phyloP scores from a whole-genome alignment of 2,113 vertebrate species.

The Leptobrachium ailaonicum region DNA sequence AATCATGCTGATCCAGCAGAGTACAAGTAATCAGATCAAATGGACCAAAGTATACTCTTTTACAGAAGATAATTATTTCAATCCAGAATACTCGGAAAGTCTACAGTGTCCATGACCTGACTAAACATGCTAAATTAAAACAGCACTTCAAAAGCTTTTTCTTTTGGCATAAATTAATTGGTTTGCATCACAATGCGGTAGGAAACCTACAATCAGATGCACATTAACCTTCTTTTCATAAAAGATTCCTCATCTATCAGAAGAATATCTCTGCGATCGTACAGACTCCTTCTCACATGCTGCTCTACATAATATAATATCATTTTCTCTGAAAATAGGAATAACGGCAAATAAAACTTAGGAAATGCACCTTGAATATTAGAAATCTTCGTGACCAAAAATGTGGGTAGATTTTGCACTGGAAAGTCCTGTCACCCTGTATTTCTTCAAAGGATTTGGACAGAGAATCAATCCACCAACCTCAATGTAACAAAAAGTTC shows the following conservation, averaged over 20 bases:
- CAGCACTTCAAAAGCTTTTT: slow-evolving; percentile 4
- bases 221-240: background rate
- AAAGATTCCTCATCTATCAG: background rate
- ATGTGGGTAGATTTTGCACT: too few species aligned
- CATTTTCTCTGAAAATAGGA: too few species aligned
- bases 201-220: background rate
- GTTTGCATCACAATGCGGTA: background rate
- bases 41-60: slow-evolving; percentile 4
- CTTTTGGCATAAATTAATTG: background rate
- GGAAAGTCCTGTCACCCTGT: too few species aligned
- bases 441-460: too few species aligned
- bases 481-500: too few species aligned
- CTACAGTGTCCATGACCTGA: slow-evolving; percentile 2
- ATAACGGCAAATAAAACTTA: too few species aligned
- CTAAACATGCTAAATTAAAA: background rate
- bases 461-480: too few species aligned
- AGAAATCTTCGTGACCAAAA: too few species aligned
- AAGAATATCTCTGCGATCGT: background rate
- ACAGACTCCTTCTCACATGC: too few species aligned
- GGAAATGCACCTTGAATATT: too few species aligned
- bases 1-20: slow-evolving; percentile 9
- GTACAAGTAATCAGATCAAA: slow-evolving; percentile 10
- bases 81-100: slow-evolving; percentile 4
- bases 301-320: too few species aligned
- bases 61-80: slow-evolving; percentile 9